These are phyloP conservation scores for Potamarius usumacintae DNA, from an alignment of 2,113 vertebrate genomes.

Conservation along the genomic window DNA sequence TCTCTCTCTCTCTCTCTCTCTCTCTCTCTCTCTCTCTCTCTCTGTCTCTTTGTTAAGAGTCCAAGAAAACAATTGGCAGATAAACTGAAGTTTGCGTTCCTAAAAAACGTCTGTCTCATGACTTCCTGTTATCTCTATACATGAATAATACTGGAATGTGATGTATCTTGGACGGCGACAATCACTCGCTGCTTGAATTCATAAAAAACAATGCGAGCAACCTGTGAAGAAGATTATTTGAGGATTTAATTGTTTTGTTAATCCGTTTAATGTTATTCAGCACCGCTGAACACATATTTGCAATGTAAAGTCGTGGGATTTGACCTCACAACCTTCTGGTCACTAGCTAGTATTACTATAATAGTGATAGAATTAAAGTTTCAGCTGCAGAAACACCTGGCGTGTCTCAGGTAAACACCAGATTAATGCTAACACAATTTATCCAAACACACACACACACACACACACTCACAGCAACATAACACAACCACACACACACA, in stretches of 20 bases:
- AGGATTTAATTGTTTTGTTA: no score
- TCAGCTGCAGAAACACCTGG: neutral
- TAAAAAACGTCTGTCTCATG: no score
- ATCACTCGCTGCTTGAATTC: neutral
- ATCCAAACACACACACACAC: neutral
- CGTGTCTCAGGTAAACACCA: conserved; percentile 1
- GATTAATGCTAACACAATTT: neutral
- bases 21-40: conserved; percentile 9
- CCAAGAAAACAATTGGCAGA: neutral
- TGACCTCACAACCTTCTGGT: neutral
- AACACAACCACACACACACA: neutral
- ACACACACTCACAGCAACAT: neutral
- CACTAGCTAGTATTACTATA: neutral
- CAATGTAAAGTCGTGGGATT: neutral
- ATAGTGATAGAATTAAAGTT: neutral
- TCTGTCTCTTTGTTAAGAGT: neutral
- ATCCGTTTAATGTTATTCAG: no score
- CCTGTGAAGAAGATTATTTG: neutral
- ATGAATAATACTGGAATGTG: neutral
- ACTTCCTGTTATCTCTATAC: neutral
- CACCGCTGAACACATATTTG: no score
- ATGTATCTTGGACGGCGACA: neutral
- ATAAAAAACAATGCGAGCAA: neutral
- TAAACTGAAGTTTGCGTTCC: no score
- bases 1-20: conserved; percentile 11